phyloP scores from a whole-genome alignment of 2,113 vertebrate species.

The Coturnix japonica region DNA sequence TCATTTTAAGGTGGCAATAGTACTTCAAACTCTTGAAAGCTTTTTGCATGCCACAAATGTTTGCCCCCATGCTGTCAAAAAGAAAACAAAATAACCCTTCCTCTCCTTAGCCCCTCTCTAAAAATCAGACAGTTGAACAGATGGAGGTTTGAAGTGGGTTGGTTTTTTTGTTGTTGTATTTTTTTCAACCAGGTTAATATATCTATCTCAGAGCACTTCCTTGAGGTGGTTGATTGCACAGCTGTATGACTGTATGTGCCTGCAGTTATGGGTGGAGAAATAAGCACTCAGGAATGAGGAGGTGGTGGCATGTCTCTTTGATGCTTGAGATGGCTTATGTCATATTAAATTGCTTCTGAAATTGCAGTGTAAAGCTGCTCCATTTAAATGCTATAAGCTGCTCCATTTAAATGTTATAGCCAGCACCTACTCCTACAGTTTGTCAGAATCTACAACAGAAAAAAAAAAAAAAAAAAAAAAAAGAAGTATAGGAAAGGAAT shows the following conservation, averaged over 20 bases:
- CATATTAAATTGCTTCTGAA: background rate
- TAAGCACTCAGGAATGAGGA: background rate
- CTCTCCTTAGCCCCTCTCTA: no score
- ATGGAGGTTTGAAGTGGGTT: background rate
- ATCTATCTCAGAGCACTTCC: background rate
- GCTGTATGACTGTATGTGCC: background rate
- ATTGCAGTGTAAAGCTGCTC: background rate
- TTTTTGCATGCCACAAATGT: background rate
- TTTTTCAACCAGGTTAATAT: background rate
- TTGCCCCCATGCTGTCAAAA: background rate
- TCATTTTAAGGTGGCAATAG: background rate
- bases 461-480: background rate
- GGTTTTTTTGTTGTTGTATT: no score
- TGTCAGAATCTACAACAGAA: background rate
- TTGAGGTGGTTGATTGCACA: background rate
- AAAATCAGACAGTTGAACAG: background rate
- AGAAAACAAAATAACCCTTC: background rate
- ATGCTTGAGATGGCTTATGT: background rate
- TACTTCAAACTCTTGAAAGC: background rate
- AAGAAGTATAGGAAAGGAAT: background rate
- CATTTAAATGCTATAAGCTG: background rate
- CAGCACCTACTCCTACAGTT: background rate
- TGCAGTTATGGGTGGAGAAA: constrained; percentile 24
- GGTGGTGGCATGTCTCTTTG: background rate
- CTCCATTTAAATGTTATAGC: background rate